A percentile compares a stretch with the other conserved stretches of the same genome.
phyloP scores from a whole-genome alignment of 2,888 invertebrate genomes.

The Nematopogon swammerdamellus region DNA sequence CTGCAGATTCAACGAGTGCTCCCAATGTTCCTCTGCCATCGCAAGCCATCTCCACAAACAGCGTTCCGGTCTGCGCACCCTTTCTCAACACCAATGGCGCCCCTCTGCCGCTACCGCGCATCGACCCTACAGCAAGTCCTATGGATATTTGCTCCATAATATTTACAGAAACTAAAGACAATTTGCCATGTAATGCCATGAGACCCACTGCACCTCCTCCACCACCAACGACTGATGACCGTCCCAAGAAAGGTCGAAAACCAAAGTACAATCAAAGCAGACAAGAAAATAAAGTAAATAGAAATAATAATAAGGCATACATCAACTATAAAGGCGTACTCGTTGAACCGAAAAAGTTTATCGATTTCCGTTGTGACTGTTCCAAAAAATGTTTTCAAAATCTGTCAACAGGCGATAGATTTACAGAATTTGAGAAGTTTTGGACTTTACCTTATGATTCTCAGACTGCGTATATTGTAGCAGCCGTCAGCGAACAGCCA shows the following conservation, averaged over 20 bases:
- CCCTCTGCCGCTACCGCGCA: not conserved
- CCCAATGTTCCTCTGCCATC: too few species aligned
- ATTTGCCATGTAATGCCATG: not conserved
- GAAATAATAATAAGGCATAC: constrained; percentile 1
- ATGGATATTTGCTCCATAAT: not conserved
- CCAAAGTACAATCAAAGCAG: not conserved
- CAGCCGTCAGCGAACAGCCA: not conserved
- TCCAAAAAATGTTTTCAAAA: constrained; percentile 1
- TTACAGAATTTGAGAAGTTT: constrained; percentile 2
- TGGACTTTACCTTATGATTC: not conserved
- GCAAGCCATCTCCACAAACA: too few species aligned
- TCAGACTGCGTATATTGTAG: constrained; percentile 1
- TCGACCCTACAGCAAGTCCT: not conserved
- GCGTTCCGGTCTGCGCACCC: not conserved
- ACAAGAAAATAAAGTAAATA: constrained; percentile 1
- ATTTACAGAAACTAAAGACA: not conserved
- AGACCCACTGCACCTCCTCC: not conserved
- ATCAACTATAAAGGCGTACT: constrained; percentile 1
- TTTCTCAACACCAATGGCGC: not conserved
- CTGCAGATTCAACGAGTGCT: too few species aligned
- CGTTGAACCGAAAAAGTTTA: not conserved
- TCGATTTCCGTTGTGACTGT: constrained; percentile 1
- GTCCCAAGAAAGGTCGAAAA: not conserved
- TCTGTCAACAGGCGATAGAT: not conserved
- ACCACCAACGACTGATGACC: not conserved